Evolutionary conservation across 2,888 invertebrate genomes (phyloP), one percentile per base, ranked within the genome.

Genomic region (Agrypnus murinus): DNA sequence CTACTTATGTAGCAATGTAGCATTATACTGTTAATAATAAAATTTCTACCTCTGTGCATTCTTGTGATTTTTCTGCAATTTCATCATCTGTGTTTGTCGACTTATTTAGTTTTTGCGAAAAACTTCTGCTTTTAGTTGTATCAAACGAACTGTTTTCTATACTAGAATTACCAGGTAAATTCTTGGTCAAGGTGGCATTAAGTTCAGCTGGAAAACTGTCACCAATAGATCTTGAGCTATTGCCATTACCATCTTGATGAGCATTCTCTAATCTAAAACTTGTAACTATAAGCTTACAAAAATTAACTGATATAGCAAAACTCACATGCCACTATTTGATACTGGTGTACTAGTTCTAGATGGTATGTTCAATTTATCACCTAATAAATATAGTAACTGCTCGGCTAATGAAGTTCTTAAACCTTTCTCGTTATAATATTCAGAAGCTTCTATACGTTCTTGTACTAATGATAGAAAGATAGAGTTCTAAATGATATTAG

Each of bases 361-460:
- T 7, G 34, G 36, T 2, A 45, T 8, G 12, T 14, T 12, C 14
- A 15, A 8, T 10, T 10, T 6, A 34, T 75, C 77, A 63, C 81
- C 81, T 45, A 82, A 74, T 64, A 84, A 79, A 78, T 83, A 83
- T 5, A 79, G 53, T 8, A 85, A 70, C 69, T 85, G 83, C 9
- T 82, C 75, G 12, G 75, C 71, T 45, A 84, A 65, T 46, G 78
- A 74, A 34, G 72, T 73, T 58, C 77, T 78, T 19, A 76, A 69
- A 48, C 74, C 73, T 63, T 68, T 78, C 58, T 78, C 76, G 4
- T 78, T 77, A 63, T 77, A 84, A 75, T 81, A 85, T 69, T 80
- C 75, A 2, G 83, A 82, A 38, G 78, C 79, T 74, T 85, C 84
- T 57, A 86, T 72, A 53, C 76, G 77, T 48, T 81, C 83, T 79